Evolutionary conservation across 2,797 vertebrate species (phyloP).

Genomic region (Salarias fasciatus): DNA sequence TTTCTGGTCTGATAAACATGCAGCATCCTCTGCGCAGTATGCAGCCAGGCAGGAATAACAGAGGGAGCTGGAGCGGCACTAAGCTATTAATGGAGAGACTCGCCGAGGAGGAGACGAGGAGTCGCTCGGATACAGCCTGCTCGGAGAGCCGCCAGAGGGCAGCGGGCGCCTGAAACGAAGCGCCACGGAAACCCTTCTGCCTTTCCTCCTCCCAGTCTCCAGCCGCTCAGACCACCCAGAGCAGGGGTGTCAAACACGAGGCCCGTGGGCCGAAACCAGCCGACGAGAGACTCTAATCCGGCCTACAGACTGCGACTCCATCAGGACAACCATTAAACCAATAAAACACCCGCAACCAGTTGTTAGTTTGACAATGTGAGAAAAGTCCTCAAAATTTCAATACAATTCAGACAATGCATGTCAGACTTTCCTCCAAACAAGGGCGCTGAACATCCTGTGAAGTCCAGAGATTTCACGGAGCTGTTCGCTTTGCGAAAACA

Average conservation of each 20-base stretch:
- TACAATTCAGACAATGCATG: slow-evolving; percentile 1
- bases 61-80: slow-evolving; percentile 73
- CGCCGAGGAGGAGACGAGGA: slow-evolving; percentile 46
- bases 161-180: slow-evolving; percentile 54
- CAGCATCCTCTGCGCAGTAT: slow-evolving; percentile 56
- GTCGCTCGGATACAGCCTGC: slow-evolving; percentile 41
- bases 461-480: slow-evolving; percentile 1
- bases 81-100: slow-evolving; percentile 76
- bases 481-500: slow-evolving; percentile 8
- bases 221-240: too few relatives aligned
- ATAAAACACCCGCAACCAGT: slow-evolving; percentile 27
- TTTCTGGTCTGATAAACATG: slow-evolving; percentile 77
- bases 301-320: too few relatives aligned
- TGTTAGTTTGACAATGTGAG: slow-evolving; percentile 6
- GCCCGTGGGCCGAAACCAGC: too few relatives aligned
- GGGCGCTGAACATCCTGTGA: background rate
- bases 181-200: slow-evolving; percentile 16
- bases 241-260: too few relatives aligned
- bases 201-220: slow-evolving; percentile 17
- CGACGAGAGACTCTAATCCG: too few relatives aligned
- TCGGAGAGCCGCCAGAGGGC: slow-evolving; percentile 63
- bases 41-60: slow-evolving; percentile 75
- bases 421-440: slow-evolving; percentile 12
- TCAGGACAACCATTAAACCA: slow-evolving; percentile 36
- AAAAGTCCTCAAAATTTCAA: background rate